Evolutionary conservation across 2,888 invertebrate genomes (phyloP).

Genomic region (Volucella inflata): DNA sequence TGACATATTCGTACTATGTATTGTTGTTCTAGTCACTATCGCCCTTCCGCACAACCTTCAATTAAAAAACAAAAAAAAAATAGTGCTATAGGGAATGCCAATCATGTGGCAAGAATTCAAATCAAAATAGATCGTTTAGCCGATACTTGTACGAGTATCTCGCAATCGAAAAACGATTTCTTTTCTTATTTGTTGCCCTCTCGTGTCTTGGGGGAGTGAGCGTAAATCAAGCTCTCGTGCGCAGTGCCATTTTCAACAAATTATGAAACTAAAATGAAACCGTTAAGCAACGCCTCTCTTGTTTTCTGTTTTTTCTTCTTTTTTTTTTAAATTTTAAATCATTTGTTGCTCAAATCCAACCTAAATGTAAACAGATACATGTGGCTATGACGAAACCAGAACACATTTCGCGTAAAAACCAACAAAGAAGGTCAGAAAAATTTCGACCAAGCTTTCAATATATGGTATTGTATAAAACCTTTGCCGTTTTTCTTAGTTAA

Average conservation of each 20-base stretch:
- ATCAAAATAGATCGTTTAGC: constrained; percentile 72
- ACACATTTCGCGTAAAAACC: constrained; percentile 68
- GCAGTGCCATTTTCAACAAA: constrained; percentile 53
- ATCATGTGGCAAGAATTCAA: constrained; percentile 69
- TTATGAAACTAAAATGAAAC: constrained; percentile 40
- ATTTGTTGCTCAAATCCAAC: constrained; percentile 57
- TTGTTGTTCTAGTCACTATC: neutral
- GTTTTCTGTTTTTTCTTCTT: neutral
- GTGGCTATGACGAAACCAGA: constrained; percentile 67
- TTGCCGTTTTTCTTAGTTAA: neutral
- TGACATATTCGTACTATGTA: no score
- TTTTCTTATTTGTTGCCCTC: constrained; percentile 19
- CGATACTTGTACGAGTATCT: constrained; percentile 55
- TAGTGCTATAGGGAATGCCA: constrained; percentile 63
- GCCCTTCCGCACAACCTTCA: constrained; percentile 64
- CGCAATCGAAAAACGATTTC: constrained; percentile 56
- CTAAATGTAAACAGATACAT: constrained; percentile 71
- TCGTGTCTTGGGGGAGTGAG: constrained; percentile 19
- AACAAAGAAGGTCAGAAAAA: constrained; percentile 69
- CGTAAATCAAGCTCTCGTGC: constrained; percentile 41
- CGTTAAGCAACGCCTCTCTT: constrained; percentile 38
- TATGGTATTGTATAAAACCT: neutral
- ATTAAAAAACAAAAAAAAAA: constrained; percentile 53
- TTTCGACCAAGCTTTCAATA: constrained; percentile 55
- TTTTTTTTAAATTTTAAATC: constrained; percentile 46